phyloP scores from a whole-genome alignment of 1,140 invertebrate species.

The Theocolax elegans region DNA sequence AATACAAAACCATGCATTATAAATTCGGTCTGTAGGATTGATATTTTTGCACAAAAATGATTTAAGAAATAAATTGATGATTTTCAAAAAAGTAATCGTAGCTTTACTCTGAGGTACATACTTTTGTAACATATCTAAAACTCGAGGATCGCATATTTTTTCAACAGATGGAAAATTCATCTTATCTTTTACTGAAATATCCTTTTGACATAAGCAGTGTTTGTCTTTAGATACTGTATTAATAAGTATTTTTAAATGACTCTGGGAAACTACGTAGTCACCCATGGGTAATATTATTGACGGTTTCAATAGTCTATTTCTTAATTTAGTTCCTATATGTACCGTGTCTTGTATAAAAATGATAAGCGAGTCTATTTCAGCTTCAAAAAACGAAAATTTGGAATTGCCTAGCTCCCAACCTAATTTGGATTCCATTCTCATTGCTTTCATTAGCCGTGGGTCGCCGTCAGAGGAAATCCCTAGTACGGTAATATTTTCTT shows the following conservation, averaged over 20 bases:
- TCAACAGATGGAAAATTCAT: slow-evolving; percentile 39
- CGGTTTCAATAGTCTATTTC: slow-evolving; percentile 10
- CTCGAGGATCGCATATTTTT: slow-evolving; percentile 27
- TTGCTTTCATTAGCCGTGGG: slow-evolving; percentile 37
- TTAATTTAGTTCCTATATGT: slow-evolving; percentile 21
- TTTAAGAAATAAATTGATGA: slow-evolving; percentile 20
- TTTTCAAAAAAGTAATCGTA: slow-evolving; percentile 27
- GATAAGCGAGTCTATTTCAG: too few species aligned
- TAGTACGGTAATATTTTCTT: slow-evolving; percentile 33
- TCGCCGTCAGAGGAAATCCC: slow-evolving; percentile 44
- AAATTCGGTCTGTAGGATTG: slow-evolving; percentile 4
- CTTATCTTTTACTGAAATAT: slow-evolving; percentile 36
- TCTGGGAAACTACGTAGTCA: slow-evolving; percentile 16
- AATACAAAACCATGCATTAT: slow-evolving; percentile 31
- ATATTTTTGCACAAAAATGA: slow-evolving; percentile 17
- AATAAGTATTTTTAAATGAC: slow-evolving; percentile 8
- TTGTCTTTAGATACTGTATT: slow-evolving; percentile 32
- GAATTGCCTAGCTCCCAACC: slow-evolving; percentile 17
- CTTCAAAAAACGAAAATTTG: not conserved
- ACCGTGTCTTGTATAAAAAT: slow-evolving; percentile 16
- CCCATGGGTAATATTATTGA: slow-evolving; percentile 29
- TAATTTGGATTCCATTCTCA: slow-evolving; percentile 33
- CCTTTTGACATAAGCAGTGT: slow-evolving; percentile 34
- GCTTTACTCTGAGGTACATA: slow-evolving; percentile 29
- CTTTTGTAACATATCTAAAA: slow-evolving; percentile 14